Conservation (phyloP, 2,113 vertebrate genomes). For the Leucopsar rothschildi region DNA sequence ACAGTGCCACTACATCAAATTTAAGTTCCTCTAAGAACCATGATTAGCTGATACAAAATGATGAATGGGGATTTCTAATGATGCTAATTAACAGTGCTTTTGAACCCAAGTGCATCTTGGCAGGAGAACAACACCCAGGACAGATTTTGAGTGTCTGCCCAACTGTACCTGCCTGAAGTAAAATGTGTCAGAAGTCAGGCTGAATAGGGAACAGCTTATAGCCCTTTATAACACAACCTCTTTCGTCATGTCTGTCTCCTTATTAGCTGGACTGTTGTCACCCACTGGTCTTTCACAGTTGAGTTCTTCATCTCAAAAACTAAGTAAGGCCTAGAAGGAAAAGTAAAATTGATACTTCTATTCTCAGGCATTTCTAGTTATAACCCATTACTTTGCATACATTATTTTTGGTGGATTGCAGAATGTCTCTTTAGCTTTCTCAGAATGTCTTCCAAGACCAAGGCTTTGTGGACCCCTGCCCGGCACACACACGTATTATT, state of each 20-base stretch:
- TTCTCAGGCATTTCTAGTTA: background rate
- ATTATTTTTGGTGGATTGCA: constrained; percentile 26
- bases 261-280: background rate
- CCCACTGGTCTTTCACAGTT: background rate
- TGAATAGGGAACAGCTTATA: background rate
- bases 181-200: background rate
- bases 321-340: background rate
- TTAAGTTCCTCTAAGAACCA: background rate
- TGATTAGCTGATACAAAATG: background rate
- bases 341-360: background rate
- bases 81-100: constrained; percentile 12
- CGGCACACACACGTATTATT: background rate
- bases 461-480: constrained; percentile 30
- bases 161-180: background rate
- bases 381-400: background rate
- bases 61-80: background rate
- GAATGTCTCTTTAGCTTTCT: constrained; percentile 9
- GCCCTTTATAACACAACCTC: background rate
- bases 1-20: background rate
- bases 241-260: background rate
- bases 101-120: background rate
- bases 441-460: constrained; percentile 25
- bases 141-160: background rate
- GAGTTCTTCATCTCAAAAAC: background rate
- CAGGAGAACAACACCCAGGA: background rate